Evolutionary conservation across 2,888 invertebrate species (phyloP).

Genomic region (Nephrocerus scutellatus): DNA sequence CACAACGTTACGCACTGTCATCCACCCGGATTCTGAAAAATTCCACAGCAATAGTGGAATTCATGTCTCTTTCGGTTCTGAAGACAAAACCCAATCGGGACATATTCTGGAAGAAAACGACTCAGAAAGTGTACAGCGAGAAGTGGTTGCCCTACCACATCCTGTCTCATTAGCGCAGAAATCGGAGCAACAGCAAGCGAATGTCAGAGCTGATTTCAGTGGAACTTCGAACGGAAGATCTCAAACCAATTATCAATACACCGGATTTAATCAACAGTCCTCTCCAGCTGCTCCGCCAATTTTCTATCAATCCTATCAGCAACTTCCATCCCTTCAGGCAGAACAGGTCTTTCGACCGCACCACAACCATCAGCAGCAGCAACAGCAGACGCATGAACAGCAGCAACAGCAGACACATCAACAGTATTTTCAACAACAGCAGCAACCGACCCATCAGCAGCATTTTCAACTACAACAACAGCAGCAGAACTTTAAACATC

Average conservation of each 20-base stretch:
- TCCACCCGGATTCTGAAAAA: slow-evolving; percentile 78
- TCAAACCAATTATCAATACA: no score
- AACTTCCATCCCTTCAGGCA: slow-evolving; percentile 13
- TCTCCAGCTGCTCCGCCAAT: slow-evolving; percentile 18
- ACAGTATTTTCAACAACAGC: slow-evolving; percentile 13
- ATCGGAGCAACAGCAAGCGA: slow-evolving; percentile 20
- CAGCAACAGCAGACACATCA: slow-evolving; percentile 12
- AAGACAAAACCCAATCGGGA: slow-evolving; percentile 47
- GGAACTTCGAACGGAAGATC: no score
- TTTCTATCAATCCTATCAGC: slow-evolving; percentile 23
- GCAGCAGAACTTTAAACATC: no score
- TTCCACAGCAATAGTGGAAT: slow-evolving; percentile 76
- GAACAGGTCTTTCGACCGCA: slow-evolving; percentile 22
- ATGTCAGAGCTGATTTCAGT: slow-evolving; percentile 34
- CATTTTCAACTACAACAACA: slow-evolving; percentile 19
- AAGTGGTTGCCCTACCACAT: slow-evolving; percentile 52
- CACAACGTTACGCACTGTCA: slow-evolving; percentile 76
- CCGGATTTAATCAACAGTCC: slow-evolving; percentile 24
- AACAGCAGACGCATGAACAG: slow-evolving; percentile 15
- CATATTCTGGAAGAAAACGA: slow-evolving; percentile 50
- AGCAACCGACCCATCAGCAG: slow-evolving; percentile 11
- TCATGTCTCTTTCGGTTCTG: slow-evolving; percentile 73
- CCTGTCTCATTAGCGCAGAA: slow-evolving; percentile 4
- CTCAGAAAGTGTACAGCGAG: slow-evolving; percentile 61
- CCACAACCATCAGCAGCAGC: slow-evolving; percentile 36